These are phyloP conservation scores for Ctenicera cuprea DNA, from an alignment of 2,888 invertebrate species.

Conservation along the genomic window DNA sequence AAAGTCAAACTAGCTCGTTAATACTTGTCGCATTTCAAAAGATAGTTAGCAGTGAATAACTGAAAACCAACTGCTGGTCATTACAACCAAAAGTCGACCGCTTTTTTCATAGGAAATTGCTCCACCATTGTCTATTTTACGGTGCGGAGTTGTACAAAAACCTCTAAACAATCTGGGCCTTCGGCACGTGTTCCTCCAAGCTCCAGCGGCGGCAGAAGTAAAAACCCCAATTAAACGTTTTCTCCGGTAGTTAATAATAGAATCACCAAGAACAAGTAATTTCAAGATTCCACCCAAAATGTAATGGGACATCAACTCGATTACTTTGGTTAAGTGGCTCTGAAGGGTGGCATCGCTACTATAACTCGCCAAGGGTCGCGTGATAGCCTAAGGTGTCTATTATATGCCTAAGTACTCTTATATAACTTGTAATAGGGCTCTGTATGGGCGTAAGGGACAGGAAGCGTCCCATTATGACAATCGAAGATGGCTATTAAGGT, in stretches of 20 bases:
- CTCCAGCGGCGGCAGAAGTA: background rate
- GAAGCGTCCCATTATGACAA: conserved; percentile 55
- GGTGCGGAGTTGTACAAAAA: background rate
- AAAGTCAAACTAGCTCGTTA: conserved; percentile 46
- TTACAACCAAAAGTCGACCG: conserved; percentile 55
- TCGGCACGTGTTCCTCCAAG: conserved; percentile 34
- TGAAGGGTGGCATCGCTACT: conserved; percentile 47
- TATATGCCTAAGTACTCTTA: conserved; percentile 61
- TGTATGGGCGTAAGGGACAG: conserved; percentile 49
- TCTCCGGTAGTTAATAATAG: conserved; percentile 35
- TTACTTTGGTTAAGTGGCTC: conserved; percentile 52
- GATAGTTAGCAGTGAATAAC: conserved; percentile 34
- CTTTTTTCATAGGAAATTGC: conserved; percentile 46
- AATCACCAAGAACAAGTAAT: conserved; percentile 38
- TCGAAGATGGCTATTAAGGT: conserved; percentile 46
- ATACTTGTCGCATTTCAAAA: conserved; percentile 47
- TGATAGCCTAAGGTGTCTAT: conserved; percentile 61
- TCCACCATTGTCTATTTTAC: conserved; percentile 40
- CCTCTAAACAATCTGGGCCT: background rate
- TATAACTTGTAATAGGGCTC: conserved; percentile 57
- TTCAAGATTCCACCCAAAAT: conserved; percentile 46
- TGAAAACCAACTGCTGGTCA: conserved; percentile 49
- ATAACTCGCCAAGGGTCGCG: conserved; percentile 54
- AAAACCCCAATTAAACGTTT: background rate
- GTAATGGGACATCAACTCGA: conserved; percentile 51